Evolutionary conservation across 2,797 vertebrate genomes (phyloP).

Genomic region (Rhabdophis nuchalis): DNA sequence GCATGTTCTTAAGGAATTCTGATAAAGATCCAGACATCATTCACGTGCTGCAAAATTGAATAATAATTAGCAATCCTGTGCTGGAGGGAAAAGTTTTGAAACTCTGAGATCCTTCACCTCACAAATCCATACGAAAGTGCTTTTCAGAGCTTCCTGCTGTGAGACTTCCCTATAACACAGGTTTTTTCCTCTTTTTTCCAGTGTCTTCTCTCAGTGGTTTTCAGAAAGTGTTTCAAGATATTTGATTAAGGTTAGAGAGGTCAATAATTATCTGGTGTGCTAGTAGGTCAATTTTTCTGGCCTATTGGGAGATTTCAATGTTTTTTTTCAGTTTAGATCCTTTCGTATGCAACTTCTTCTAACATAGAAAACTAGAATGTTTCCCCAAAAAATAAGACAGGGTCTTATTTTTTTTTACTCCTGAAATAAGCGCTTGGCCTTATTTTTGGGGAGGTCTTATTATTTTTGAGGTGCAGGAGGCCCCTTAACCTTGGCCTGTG

Average conservation of each 20-base stretch:
- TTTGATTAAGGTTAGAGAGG: no score
- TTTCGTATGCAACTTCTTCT: not conserved
- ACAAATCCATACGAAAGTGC: not conserved
- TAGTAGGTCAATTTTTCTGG: not conserved
- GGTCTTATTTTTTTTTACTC: no score
- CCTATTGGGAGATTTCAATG: not conserved
- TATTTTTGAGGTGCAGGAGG: no score
- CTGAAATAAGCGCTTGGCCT: no score
- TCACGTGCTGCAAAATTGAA: conserved; percentile 15
- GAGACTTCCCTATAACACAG: not conserved
- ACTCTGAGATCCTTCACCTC: not conserved
- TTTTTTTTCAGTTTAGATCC: not conserved
- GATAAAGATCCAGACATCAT: conserved; percentile 16
- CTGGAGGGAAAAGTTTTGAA: conserved; percentile 12
- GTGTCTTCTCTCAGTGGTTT: not conserved
- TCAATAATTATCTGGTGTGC: not conserved
- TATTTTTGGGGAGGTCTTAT: no score
- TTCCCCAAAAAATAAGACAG: no score
- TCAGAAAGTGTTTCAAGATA: not conserved
- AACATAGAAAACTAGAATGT: not conserved
- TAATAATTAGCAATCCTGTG: conserved; percentile 11
- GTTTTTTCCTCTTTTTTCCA: not conserved
- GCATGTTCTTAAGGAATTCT: not conserved
- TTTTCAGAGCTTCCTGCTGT: not conserved
- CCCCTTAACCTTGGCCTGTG: no score